Base-by-base conservation (phyloP, 2,113 vertebrate genomes). In the Festucalex cinctus region DNA sequence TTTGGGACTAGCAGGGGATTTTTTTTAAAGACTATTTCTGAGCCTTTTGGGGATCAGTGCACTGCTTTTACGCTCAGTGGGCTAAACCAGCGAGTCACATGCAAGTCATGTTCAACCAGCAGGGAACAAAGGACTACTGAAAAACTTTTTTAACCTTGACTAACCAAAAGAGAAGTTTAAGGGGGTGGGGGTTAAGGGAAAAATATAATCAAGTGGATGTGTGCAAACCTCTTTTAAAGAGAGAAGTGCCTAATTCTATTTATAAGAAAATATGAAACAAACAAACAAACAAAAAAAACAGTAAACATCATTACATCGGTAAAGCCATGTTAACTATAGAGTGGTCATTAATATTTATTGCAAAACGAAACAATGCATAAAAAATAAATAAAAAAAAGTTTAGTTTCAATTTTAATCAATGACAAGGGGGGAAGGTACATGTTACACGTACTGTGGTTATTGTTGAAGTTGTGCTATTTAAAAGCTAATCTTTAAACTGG, bases 1-100 rank as follows among this genome's bases (percentile, higher is more conserved):
- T 36, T 13, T 9, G 58, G 49, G 57, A n/a, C 28, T 36, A 41
- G 1, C 13, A 9, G 13, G n/a, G 53, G 5, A 26, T 1, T 56
- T 57, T 60, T 37, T 60, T 60, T 1, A 41, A n/a, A 61, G 20
- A 61, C 19, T 28, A 7, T 26, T 46, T 28, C 19, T 44, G 28
- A 36, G 36, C 1, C 3, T 43, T 35, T 32, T 9, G 36, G 24
- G 8, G 36, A 9, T 12, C 63, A 17, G 6, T 26, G 39, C 69
- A n/a, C 5, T 35, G 39, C 10, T 69, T 19, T 65, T 6, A 5
- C 19, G 14, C 19, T 70, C 54, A 61, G 39, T 59, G 37, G 22
- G 20, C 44, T 59, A 71, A 69, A 66, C 62, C 24, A 56, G 5
- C 1, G 57, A 80, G 80, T 92, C 90, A 91, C 91, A 88, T 88